Evolutionary conservation across 2,113 vertebrate species (phyloP).

Genomic region (Urocitellus parryii): DNA sequence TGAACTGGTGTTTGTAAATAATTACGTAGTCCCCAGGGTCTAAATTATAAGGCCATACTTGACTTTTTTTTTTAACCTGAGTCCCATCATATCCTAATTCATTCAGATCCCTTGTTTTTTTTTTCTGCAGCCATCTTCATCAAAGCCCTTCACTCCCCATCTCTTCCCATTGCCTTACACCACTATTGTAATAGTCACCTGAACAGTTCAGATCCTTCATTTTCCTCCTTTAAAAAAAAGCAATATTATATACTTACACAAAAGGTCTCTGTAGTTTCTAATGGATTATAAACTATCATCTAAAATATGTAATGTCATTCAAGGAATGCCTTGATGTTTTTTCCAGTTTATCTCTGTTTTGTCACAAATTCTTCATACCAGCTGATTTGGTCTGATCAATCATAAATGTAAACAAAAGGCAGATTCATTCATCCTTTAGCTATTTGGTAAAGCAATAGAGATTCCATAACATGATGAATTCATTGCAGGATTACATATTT

Average conservation of each 20-base stretch:
- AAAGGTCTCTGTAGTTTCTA: background rate
- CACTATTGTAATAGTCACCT: background rate
- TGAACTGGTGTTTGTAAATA: background rate
- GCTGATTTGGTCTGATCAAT: background rate
- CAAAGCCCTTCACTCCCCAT: background rate
- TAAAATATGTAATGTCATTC: conserved; percentile 1
- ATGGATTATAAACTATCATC: conserved; percentile 42
- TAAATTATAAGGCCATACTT: background rate
- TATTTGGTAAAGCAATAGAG: conserved; percentile 18
- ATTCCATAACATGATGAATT: background rate
- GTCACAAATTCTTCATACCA: conserved; percentile 15
- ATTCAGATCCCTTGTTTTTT: background rate
- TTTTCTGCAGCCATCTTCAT: background rate
- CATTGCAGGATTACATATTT: conserved; percentile 30
- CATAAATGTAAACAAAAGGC: conserved; percentile 30
- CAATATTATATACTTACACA: background rate
- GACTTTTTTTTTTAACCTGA: background rate
- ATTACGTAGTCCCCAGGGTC: background rate
- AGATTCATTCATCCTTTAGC: conserved; percentile 33
- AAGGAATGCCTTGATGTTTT: background rate
- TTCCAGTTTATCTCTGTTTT: background rate
- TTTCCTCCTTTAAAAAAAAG: background rate
- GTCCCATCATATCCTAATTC: background rate
- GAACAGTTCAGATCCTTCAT: conserved; percentile 1
- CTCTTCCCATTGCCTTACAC: background rate